phyloP scores from a whole-genome alignment of 2,888 invertebrate species.

The Andrena praecox region DNA sequence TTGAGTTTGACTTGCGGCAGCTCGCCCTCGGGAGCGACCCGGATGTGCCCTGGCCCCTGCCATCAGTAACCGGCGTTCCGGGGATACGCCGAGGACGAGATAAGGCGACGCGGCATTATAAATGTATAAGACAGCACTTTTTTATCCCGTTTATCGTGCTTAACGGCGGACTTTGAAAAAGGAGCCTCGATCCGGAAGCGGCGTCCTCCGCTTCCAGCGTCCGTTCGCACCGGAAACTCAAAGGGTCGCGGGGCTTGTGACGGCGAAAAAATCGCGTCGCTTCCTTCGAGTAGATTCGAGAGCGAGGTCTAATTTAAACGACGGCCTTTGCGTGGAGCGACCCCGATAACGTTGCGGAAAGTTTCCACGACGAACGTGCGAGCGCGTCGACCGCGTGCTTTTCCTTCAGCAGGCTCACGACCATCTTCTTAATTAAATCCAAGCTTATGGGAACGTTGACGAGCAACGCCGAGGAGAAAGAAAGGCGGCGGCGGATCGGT shows the following conservation, averaged over 20 bases:
- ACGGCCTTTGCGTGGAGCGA: background rate
- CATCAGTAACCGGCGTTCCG: constrained; percentile 41
- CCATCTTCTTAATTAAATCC: constrained; percentile 4
- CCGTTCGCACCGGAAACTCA: constrained; percentile 10
- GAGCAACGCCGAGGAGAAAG: background rate
- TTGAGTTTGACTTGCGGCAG: constrained; percentile 64
- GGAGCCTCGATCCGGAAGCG: constrained; percentile 13
- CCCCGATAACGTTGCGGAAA: background rate
- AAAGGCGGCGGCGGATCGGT: background rate
- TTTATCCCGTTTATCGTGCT: constrained; percentile 67
- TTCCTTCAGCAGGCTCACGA: background rate
- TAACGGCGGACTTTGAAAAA: constrained; percentile 53
- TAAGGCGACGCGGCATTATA: constrained; percentile 67
- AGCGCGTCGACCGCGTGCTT: background rate
- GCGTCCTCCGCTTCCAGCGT: background rate
- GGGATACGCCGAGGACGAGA: constrained; percentile 39
- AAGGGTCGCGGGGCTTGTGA: constrained; percentile 22
- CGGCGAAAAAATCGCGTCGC: constrained; percentile 30
- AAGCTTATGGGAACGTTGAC: background rate
- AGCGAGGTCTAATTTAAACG: constrained; percentile 18
- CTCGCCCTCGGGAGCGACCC: constrained; percentile 32
- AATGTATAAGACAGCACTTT: constrained; percentile 63
- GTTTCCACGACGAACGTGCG: background rate
- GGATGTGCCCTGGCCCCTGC: constrained; percentile 46
- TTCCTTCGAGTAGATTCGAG: constrained; percentile 31